These are phyloP conservation scores for Anadara kagoshimensis DNA, from an alignment of 1,140 invertebrate species.

Conservation along the genomic window DNA sequence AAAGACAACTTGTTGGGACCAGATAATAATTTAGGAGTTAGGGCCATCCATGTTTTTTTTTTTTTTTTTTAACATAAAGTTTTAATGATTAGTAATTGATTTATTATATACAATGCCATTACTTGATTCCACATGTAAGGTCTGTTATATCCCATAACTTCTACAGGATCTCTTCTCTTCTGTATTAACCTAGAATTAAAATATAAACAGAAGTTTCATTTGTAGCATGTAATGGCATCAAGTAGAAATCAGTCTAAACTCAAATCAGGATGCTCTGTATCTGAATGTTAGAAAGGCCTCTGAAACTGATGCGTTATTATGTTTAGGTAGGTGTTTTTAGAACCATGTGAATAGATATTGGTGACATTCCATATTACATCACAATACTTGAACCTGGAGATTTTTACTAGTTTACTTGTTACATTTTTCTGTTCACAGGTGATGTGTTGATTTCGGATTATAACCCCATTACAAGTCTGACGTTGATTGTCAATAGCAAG, in stretches of 20 bases:
- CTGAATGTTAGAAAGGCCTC: not conserved
- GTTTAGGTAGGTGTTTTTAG: not conserved
- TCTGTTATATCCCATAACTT: conserved; percentile 32
- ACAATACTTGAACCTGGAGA: no score
- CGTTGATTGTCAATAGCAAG: no score
- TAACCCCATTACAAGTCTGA: no score
- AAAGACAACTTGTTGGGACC: no score
- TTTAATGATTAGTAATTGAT: no score
- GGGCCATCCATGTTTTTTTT: no score
- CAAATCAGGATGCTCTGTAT: not conserved
- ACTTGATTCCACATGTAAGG: conserved; percentile 55
- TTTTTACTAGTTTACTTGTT: no score
- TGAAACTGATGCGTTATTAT: not conserved
- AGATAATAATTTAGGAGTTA: no score
- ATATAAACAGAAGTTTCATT: not conserved
- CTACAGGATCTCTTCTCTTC: conserved; percentile 37
- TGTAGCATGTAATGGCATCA: not conserved
- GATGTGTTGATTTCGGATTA: no score
- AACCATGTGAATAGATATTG: not conserved
- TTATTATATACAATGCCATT: no score
- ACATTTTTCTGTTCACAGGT: no score
- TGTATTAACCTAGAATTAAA: conserved; percentile 42
- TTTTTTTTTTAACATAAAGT: no score
- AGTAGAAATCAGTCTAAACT: not conserved
- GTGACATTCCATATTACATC: not conserved